phyloP scores from a whole-genome alignment of 2,797 vertebrate genomes.

The Garrulus glandarius region DNA sequence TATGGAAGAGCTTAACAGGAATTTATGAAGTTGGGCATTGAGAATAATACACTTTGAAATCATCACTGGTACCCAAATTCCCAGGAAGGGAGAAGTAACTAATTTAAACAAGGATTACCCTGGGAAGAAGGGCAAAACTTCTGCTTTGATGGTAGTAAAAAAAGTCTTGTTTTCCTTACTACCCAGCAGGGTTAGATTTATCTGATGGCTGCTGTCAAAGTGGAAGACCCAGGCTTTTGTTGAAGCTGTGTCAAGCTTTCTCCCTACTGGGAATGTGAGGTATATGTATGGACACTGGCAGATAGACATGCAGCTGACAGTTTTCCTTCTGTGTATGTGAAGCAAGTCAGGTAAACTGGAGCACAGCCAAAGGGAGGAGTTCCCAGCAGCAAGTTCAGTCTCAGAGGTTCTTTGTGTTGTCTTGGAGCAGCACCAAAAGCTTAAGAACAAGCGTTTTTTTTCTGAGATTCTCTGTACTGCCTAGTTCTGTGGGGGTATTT shows the following conservation, averaged over 20 bases:
- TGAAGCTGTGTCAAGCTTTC: neutral
- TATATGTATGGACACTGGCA: neutral
- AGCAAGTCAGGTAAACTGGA: neutral
- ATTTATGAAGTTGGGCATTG: neutral
- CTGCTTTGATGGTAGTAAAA: neutral
- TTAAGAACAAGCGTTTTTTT: neutral
- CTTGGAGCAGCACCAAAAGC: neutral
- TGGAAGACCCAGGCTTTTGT: neutral
- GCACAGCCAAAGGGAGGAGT: neutral
- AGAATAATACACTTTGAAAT: neutral
- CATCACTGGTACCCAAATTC: neutral
- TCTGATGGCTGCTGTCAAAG: neutral
- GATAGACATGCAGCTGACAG: neutral
- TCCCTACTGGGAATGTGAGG: neutral
- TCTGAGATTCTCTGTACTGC: neutral
- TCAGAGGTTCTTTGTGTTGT: neutral
- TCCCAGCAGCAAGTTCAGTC: neutral
- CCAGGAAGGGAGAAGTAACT: neutral
- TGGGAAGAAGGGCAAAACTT: neutral
- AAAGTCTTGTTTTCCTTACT: neutral
- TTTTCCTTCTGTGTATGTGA: neutral
- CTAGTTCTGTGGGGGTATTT: neutral
- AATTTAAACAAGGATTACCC: neutral
- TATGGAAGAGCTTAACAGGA: neutral
- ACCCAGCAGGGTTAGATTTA: neutral